A percentile compares a stretch with the other conserved stretches of the same genome.
phyloP scores from a whole-genome alignment of 2,113 vertebrate genomes.

The Tachuris rubrigastra region DNA sequence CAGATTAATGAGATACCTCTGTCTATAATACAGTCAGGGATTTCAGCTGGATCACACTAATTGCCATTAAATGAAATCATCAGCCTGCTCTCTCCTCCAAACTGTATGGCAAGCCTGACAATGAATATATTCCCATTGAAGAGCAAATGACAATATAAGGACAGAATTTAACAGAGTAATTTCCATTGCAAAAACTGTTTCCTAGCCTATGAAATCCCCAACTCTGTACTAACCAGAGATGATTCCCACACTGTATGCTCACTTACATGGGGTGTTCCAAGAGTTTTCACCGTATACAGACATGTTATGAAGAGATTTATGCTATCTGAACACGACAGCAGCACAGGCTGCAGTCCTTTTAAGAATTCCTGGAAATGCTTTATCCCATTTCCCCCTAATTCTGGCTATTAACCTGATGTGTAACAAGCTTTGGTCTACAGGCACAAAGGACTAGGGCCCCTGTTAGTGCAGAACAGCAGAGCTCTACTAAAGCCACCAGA shows the following conservation, averaged over 20 bases:
- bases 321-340: background rate
- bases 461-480: background rate
- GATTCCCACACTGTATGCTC: background rate
- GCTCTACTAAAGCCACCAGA: background rate
- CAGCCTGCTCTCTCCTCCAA: background rate
- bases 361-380: background rate
- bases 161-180: background rate
- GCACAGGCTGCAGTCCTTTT: background rate
- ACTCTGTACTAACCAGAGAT: background rate
- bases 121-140: background rate
- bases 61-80: slow-evolving; percentile 18
- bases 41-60: slow-evolving; percentile 13
- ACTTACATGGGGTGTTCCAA: background rate
- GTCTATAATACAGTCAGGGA: background rate
- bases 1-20: slow-evolving; percentile 10
- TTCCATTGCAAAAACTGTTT: background rate
- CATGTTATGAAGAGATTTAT: background rate
- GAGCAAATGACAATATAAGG: background rate
- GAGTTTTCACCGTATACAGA: background rate
- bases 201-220: background rate
- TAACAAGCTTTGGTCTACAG: background rate
- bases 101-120: background rate
- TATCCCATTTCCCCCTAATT: background rate
- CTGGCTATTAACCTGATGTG: background rate
- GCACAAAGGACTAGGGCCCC: background rate